These are phyloP conservation scores for Babylonia areolata DNA, from an alignment of 1,140 invertebrate species.

Conservation along the genomic window DNA sequence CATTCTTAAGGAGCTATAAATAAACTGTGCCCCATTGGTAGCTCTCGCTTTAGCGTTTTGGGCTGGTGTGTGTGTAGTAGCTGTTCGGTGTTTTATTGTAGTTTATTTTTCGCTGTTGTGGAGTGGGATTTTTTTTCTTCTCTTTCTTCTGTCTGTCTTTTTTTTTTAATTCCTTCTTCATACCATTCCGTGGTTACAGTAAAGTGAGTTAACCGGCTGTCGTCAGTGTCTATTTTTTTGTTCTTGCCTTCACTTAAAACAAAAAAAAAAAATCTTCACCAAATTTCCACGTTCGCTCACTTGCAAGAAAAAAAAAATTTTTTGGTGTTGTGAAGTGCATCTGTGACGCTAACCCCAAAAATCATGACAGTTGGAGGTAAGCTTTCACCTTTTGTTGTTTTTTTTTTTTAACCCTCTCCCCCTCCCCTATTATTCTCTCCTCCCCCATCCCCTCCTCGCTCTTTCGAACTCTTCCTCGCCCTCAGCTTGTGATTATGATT, in stretches of 20 bases:
- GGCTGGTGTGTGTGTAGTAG: constrained; percentile 36
- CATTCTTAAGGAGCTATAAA: constrained; percentile 9
- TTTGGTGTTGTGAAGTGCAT: constrained; percentile 3
- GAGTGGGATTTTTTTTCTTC: constrained; percentile 8
- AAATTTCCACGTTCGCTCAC: constrained; percentile 7
- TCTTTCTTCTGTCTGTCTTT: constrained; percentile 17
- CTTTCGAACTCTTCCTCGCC: too few relatives aligned
- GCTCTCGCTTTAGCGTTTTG: constrained; percentile 3
- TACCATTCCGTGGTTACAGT: background rate
- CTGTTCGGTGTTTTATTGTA: constrained; percentile 27
- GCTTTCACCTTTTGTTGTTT: background rate
- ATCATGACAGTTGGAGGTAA: constrained; percentile 6
- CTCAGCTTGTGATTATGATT: background rate
- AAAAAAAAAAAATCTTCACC: background rate
- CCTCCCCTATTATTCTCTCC: background rate
- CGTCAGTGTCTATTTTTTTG: constrained; percentile 1
- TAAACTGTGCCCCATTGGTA: background rate
- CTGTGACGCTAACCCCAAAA: constrained; percentile 1
- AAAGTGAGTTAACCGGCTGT: constrained; percentile 7
- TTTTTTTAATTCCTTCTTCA: constrained; percentile 10
- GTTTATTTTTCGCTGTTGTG: constrained; percentile 17
- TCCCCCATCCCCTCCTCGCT: background rate
- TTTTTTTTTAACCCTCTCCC: background rate
- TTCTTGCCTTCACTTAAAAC: background rate
- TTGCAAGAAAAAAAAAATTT: background rate